These are phyloP conservation scores for Neoaliturus tenellus DNA, from an alignment of 2,888 invertebrate species.

Conservation along the genomic window DNA sequence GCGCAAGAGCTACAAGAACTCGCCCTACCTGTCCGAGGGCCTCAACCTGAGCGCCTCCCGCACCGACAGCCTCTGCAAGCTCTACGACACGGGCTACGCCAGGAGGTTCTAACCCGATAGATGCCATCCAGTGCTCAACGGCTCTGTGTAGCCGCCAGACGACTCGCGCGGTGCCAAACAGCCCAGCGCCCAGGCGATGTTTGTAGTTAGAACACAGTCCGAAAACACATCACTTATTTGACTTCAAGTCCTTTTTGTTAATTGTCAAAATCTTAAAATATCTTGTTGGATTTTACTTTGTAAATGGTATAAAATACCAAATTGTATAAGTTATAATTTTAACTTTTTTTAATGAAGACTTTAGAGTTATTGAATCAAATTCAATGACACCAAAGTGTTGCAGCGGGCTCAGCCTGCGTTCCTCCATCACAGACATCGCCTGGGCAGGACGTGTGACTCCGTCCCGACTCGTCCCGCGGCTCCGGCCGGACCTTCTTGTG, in stretches of 20 bases:
- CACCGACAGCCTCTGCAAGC: constrained; percentile 88
- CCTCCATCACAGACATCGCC: too few relatives aligned
- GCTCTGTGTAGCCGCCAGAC: not conserved
- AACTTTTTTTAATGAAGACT: too few relatives aligned
- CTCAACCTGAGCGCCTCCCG: constrained; percentile 76
- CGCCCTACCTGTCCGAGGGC: constrained; percentile 79
- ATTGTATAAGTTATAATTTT: too few relatives aligned
- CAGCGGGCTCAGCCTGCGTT: too few relatives aligned
- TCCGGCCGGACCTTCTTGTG: not conserved
- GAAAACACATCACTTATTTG: too few relatives aligned
- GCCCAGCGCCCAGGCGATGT: not conserved
- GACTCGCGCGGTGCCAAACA: not conserved
- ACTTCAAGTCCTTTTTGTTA: too few relatives aligned
- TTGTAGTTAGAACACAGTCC: not conserved
- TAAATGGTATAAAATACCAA: too few relatives aligned
- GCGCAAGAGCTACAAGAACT: constrained; percentile 72
- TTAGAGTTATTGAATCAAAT: too few relatives aligned
- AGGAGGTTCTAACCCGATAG: constrained; percentile 73
- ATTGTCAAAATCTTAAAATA: too few relatives aligned
- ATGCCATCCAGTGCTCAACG: constrained; percentile 46
- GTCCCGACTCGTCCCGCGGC: not conserved
- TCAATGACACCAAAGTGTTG: too few relatives aligned
- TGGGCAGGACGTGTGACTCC: too few relatives aligned
- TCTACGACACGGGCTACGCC: constrained; percentile 91
- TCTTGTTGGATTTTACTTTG: too few relatives aligned